Base-by-base conservation (phyloP, 2,113 vertebrate genomes). In the Lycaon pictus region DNA sequence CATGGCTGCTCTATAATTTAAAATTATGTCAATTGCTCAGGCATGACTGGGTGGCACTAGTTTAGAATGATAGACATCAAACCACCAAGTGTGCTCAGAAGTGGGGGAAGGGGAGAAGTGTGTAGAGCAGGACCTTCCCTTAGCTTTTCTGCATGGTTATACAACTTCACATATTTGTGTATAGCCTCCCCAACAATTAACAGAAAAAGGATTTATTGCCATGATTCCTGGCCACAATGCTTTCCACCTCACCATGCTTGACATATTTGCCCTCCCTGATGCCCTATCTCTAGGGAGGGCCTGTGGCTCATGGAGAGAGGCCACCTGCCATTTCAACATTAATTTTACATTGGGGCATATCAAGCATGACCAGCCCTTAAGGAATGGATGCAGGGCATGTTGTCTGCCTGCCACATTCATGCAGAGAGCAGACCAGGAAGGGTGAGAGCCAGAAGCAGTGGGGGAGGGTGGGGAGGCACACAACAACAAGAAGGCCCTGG, bases 401-500 rank as follows among this genome's bases (percentile, higher is more conserved):
- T 55, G 58, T 27, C 48, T 87, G 29, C 43, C 0, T 4, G 3
- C 16, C 11, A 2, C 11, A 3, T n/a, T 67, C 27, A 58, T 7
- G 15, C 8, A 16, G 7, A 5, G 8, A 81, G 25, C 29, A 77
- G 43, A 22, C 51, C 6, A 20, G 35, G 63, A 4, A 15, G 51
- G 22, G 13, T n/a, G 29, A 25, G 32, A 37, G 11, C 56, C 80
- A 22, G 58, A 35, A 76, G 53, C 32, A 72, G 37, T 11, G 3
- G 2, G 19, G 51, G 11, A 4, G 4, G 11, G 10, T 10, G 12
- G 71, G 10, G 5, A 11, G 12, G 3, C 25, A 16, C 11, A 13
- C 8, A 29, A n/a, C 13, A 25, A 10, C 55, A 37, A 29, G 56
- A 35, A 56, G 20, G 15, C 4, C 29, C 29, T 25, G 3, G 51